Evolutionary conservation across 2,797 vertebrate species (phyloP), one percentile per base, ranked within the genome.

Genomic region (Clarias pachynema): DNA sequence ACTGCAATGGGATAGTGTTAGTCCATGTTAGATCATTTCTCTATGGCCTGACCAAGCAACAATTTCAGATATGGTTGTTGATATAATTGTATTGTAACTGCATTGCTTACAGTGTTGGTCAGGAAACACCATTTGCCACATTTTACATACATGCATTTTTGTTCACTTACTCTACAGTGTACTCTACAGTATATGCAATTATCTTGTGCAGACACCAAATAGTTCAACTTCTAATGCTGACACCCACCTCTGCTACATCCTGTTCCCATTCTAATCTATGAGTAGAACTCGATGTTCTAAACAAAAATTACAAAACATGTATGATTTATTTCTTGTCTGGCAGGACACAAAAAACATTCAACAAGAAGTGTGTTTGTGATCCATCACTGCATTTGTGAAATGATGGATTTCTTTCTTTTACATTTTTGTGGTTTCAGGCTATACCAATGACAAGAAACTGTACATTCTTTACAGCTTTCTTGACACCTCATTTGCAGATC

Each of bases 401-500:
- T 80, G 62, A 81, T 69, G 53, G 22, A 69, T 37, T 79, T 10
- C n/a, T 84, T 70, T 78, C 59, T 59, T 34, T 44, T 44, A 22
- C 18, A 72, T 65, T 79, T 60, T 84, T 84, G 65, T 79, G 53
- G 40, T 77, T 60, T 79, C 56, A 62, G 40, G 75, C 37, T 60
- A 44, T 18, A 29, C 26, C 56, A 73, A 15, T 68, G 70, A 81
- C n/a, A 29, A 31, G 24, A 34, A 80, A 56, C 18, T 24, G n/a
- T 59, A 66, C 62, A 83, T 82, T 34, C 12, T 78, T 40, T 65
- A 40, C 60, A 65, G 22, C 79, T 44, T 81, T 70, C 62, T 56
- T 53, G 79, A 49, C 77, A 70, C n/a, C 31, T 79, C 37, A 53
- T 86, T 82, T 80, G 40, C 79, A 77, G 62, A 77, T 40, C 26